Base-by-base conservation (phyloP, 1,140 invertebrate genomes). In the Kradibia gibbosae region DNA sequence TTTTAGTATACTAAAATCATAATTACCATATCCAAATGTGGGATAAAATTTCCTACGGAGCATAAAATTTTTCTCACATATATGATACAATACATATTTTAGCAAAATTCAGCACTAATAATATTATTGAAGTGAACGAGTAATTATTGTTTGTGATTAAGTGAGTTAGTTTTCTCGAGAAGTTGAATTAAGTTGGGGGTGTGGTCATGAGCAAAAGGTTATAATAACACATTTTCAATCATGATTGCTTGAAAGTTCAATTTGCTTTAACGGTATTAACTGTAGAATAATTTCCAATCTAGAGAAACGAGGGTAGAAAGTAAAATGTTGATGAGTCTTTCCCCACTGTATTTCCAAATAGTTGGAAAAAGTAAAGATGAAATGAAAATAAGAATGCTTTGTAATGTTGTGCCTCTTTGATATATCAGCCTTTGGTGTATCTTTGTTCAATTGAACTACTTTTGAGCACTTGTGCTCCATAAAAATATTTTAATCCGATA, bases 161-260 rank as follows among this genome's bases (percentile, higher is more conserved):
- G 45, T 25, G 42, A 60, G 34, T 17, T 34, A 17, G 34, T 42
- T 60, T n/a, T 15, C 50, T 39, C 20, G 20, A 13, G 45, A 31
- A 13, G 31, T 17, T 28, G 42, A 75, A 60, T 45, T 15, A 53
- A 10, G 39, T 11, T n/a, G 36, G 31, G 55, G 36, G 39, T 20
- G 39, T 15, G 28, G 45, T 20, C 22, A 15, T 13, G 17, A 39
- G 48, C 17, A 25, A n/a, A 36, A n/a, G 11, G 10, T 39, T 13
- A 48, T 71, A 78, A 78, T 78, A 78, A 78, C 50, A 71, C 31
- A 65, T 78, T 78, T 70, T 71, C 65, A 57, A 55, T 70, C 65
- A 65, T 36, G n/a, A 67, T 77, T 67, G 8, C 42, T 67, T 34
- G 74, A 76, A 31, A 76, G 57, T 77, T 36, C 34, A 25, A 42